Conservation (phyloP, 2,113 vertebrate species). For the Tylochromis polylepis region DNA sequence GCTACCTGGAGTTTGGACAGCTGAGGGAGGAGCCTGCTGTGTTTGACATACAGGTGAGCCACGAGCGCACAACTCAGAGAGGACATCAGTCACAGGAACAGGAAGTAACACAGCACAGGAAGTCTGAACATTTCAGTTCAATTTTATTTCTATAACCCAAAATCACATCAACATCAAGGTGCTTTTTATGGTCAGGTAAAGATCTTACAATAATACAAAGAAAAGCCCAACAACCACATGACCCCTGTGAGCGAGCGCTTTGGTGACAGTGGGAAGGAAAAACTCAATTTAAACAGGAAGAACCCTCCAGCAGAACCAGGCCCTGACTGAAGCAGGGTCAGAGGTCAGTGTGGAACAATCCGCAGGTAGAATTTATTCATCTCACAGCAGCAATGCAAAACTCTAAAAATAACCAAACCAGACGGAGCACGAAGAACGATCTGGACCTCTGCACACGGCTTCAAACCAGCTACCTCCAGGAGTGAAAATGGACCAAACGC, state of each 20-base stretch:
- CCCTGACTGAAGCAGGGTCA: background rate
- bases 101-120: background rate
- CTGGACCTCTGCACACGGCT: background rate
- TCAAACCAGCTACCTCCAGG: background rate
- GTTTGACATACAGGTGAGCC: slow-evolving; percentile 67
- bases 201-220: background rate
- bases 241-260: background rate
- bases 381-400: background rate
- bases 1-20: slow-evolving; percentile 71
- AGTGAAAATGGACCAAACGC: background rate
- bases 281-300: background rate
- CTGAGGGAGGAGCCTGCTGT: slow-evolving; percentile 56
- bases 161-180: background rate
- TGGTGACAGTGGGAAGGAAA: background rate
- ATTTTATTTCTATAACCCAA: background rate
- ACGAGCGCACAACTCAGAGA: accelerated
- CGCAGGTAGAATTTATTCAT: background rate
- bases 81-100: background rate
- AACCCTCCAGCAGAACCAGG: background rate
- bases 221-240: background rate
- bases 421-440: background rate
- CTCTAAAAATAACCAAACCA: background rate
- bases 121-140: background rate
- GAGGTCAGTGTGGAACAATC: background rate
- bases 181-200: background rate